Conservation (phyloP, 2,888 invertebrate genomes). For the Tuta absoluta region DNA sequence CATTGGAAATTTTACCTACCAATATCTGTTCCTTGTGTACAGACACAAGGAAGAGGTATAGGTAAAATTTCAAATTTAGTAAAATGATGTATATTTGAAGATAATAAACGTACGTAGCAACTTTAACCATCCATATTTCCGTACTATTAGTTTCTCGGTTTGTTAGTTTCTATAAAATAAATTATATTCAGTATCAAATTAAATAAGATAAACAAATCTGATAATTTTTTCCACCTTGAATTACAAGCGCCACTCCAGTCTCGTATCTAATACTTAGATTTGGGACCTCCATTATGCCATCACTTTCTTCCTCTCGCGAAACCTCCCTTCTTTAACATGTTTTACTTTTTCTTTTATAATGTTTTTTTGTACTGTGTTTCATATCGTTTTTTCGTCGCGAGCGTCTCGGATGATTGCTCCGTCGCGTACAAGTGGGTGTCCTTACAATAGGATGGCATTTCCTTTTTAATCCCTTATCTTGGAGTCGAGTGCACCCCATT, state of each 20-base stretch:
- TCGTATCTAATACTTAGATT: slow-evolving; percentile 30
- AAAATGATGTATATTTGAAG: not conserved
- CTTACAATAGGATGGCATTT: slow-evolving; percentile 61
- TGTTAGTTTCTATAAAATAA: not conserved
- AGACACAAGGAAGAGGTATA: too few species aligned
- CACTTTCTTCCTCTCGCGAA: slow-evolving; percentile 32
- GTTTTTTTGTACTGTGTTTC: slow-evolving; percentile 48
- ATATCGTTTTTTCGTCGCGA: slow-evolving; percentile 46
- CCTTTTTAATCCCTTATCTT: slow-evolving; percentile 70
- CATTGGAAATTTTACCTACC: too few species aligned
- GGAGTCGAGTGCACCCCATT: slow-evolving; percentile 44
- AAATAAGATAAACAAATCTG: not conserved
- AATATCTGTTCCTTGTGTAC: too few species aligned
- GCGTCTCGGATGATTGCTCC: slow-evolving; percentile 60
- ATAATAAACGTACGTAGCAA: not conserved
- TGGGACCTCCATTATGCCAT: slow-evolving; percentile 44
- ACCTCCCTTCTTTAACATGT: slow-evolving; percentile 43
- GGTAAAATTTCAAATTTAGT: too few species aligned
- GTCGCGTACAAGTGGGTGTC: slow-evolving; percentile 48
- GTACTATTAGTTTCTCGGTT: not conserved
- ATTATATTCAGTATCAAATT: not conserved
- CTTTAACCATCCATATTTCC: not conserved
- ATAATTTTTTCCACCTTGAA: not conserved
- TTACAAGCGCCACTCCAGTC: not conserved
- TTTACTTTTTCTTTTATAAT: slow-evolving; percentile 49